Percentiles rank a stretch among this genome's conserved stretches.
phyloP scores from a whole-genome alignment of 2,797 vertebrate species.

The Poeciliopsis paucimaculata region DNA sequence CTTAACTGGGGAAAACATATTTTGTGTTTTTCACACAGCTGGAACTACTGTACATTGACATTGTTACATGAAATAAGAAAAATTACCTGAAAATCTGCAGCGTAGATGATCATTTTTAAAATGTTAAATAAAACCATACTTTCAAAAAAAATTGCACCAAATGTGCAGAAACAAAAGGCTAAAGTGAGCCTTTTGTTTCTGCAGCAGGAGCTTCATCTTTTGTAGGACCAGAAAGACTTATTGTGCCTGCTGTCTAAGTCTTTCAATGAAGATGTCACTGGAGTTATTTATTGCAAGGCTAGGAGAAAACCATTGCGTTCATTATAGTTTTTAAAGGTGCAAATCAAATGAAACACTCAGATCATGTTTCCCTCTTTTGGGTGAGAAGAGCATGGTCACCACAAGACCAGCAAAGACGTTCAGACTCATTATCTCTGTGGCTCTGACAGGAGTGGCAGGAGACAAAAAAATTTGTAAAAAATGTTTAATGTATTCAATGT shows the following conservation, averaged over 20 bases:
- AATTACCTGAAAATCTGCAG: background rate
- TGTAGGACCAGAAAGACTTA: slow-evolving; percentile 47
- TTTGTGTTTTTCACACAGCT: background rate
- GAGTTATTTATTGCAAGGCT: background rate
- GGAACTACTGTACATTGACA: background rate
- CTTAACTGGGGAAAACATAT: background rate
- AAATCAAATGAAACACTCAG: slow-evolving; percentile 17
- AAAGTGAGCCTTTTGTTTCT: slow-evolving; percentile 1
- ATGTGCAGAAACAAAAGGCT: background rate
- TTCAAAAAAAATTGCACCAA: background rate
- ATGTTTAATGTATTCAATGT: slow-evolving; percentile 42
- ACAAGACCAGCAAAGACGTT: slow-evolving; percentile 30
- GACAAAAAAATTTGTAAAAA: slow-evolving; percentile 26
- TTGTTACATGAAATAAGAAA: background rate
- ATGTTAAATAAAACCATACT: background rate
- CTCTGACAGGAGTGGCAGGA: slow-evolving; percentile 42
- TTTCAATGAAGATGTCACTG: slow-evolving; percentile 39
- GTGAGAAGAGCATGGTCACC: slow-evolving; percentile 51
- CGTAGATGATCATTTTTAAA: background rate
- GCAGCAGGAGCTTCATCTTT: slow-evolving; percentile 9
- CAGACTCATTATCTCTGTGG: slow-evolving; percentile 51
- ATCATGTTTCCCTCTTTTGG: slow-evolving; percentile 41
- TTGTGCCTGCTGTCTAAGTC: slow-evolving; percentile 23
- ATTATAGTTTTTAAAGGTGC: slow-evolving; percentile 20
- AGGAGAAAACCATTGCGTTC: slow-evolving; percentile 12